Percentiles rank a stretch among this genome's conserved stretches.
phyloP scores from a whole-genome alignment of 2,888 invertebrate genomes.

The Neuroscelio doddi region DNA sequence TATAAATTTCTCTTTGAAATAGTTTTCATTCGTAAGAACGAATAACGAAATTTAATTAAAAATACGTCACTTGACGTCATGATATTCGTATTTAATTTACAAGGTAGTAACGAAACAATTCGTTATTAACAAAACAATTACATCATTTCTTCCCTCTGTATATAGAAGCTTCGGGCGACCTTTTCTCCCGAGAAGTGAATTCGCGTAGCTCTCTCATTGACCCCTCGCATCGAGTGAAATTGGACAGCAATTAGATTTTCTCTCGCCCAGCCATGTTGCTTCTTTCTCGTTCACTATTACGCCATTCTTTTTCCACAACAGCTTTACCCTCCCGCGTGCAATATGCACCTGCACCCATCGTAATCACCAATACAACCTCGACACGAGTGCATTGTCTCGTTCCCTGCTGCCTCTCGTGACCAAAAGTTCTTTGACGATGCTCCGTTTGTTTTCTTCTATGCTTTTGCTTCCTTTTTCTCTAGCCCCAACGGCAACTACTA shows the following conservation, averaged over 20 bases:
- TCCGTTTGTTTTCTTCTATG: conserved; percentile 22
- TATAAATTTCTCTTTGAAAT: background rate
- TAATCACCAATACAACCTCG: conserved; percentile 28
- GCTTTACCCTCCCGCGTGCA: conserved; percentile 9
- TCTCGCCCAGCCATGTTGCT: conserved; percentile 34
- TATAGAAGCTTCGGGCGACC: conserved; percentile 18
- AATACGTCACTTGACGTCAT: conserved; percentile 16
- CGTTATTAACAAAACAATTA: conserved; percentile 39
- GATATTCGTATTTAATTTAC: conserved; percentile 33
- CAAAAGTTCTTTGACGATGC: conserved; percentile 35
- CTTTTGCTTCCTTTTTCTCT: conserved; percentile 1
- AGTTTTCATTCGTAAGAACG: conserved; percentile 2
- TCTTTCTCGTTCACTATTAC: conserved; percentile 38
- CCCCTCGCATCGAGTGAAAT: conserved; percentile 47
- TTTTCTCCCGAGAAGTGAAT: conserved; percentile 30
- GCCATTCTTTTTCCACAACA: conserved; percentile 14
- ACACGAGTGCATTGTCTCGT: conserved; percentile 34
- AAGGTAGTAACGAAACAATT: conserved; percentile 37
- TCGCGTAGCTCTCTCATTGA: conserved; percentile 42
- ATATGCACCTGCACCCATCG: conserved; percentile 28
- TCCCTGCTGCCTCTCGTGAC: conserved; percentile 23
- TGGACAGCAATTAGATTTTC: conserved; percentile 57
- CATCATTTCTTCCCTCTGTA: conserved; percentile 33
- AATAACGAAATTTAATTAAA: conserved; percentile 38
- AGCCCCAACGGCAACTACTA: background rate